Evolutionary conservation across 2,797 vertebrate species (phyloP), one percentile per base, ranked within the genome.

Genomic region (Arrhamphus sclerolepis): DNA sequence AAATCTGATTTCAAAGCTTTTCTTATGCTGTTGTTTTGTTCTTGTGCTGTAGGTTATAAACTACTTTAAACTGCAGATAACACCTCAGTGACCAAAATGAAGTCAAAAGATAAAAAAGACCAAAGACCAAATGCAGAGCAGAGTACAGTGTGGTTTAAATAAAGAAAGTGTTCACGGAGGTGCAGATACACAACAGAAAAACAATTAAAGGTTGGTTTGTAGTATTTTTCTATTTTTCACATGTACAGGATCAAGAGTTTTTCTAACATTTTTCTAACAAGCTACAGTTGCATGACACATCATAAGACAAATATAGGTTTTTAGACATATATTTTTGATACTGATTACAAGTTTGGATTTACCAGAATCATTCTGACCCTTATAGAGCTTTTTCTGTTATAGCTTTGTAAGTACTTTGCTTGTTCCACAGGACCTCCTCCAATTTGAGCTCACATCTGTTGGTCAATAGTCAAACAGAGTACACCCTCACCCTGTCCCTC

Each of bases 401-500:
- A 49, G 17, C n/a, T 50, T 50, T 38, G 22, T 21, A 22, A 46
- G 34, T 13, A 31, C 14, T 8, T 31, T 1, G 0, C 55, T 51
- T 70, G n/a, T 24, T 16, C 38, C 7, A 38, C 16, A 24, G 2
- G 14, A 13, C 55, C 13, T 59, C 17, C 26, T 60, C 28, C 20
- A 44, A 31, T 8, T 0, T 72, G 56, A 69, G 46, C 58, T 56
- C 17, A 51, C 46, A 21, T 46, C 49, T 69, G 52, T 2, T 75
- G 71, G 2, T 22, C 70, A 82, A 34, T 19, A 65, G 14, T 72
- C 18, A 18, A 7, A 2, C 38, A 48, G 42, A 38, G 48, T n/a
- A 41, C 46, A 46, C 52, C 51, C 20, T 31, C 48, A n/a, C 28
- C n/a, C 19, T 39, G 75, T 65, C 66, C 78, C 82, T 83, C 82